Evolutionary conservation across 2,797 vertebrate genomes (phyloP), one percentile per base, ranked within the genome.

Genomic region (Enteromius radiatus): DNA sequence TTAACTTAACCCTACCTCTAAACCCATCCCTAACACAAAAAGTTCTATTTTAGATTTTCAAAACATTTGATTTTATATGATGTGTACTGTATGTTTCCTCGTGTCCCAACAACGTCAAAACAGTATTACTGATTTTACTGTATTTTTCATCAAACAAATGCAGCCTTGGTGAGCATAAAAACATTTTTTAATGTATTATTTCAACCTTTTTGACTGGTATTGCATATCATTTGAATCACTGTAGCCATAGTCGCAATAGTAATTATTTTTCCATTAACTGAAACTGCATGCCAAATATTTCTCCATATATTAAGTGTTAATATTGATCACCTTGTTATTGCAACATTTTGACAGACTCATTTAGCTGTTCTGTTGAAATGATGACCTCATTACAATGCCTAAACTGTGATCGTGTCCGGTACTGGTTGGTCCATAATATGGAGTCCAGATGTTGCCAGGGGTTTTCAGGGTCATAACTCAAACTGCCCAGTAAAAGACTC

Each of bases 381-480:
- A 63, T 23, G 67, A 31, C 19, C 59, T 73, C 28, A 74, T 81
- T 64, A 33, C 41, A 63, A 23, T 17, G 12, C 43, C 36, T 52
- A 67, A 67, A 73, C 80, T 65, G 31, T 73, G 69, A 49, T 38
- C 3, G 33, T 64, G 56, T 78, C 67, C 64, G 19, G 63, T 49
- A 26, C 83, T 47, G 78, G 31, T 41, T 19, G 33, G 61, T 76
- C 36, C 81, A 74, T 86, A 88, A 86, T 86, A 79, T 74, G 69
- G 59, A 11, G 61, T 65, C 81, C 83, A 86, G 85, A 84, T 88
- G 86, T 86, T 80, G 38, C 26, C 64, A 73, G 74, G 47, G 19
- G 61, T 74, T 69, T 71, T 81, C 49, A 77, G 45, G 74, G 81
- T 86, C 70, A 87, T 85, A 86, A 88, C 67, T 86, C 86, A 82